Base-by-base conservation (phyloP, 2,888 invertebrate species). In the Cinara cedri region DNA sequence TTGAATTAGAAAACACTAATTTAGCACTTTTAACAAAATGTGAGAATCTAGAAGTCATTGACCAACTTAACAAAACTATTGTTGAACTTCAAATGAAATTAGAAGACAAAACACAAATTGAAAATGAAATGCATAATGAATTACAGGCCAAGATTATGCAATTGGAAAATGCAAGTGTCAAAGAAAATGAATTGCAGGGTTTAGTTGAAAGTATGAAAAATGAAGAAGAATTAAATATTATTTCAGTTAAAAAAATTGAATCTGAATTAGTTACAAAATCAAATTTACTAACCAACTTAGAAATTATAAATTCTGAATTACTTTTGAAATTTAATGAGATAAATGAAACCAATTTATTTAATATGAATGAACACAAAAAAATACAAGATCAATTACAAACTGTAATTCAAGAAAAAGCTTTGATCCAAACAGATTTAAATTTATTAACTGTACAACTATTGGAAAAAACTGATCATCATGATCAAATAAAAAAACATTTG, bases 201-300 rank as follows among this genome's bases (percentile, higher is more conserved):
- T 70, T 60, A 13, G 8, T 78, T 26, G 49, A 49, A n/a, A 68
- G 21, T 21, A 68, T 78, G 78, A 60, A 78, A n/a, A 60, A 70
- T n/a, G 68, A 68, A 34, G 16, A 68, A 3, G 26, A 60, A 51
- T 21, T 34, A 60, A 60, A 60, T 68, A 51, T 42, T 60, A 4
- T 16, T 42, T 6, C 11, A 34, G 16, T 60, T n/a, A 49, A 70
- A 21, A 10, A 78, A 49, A 49, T 34, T 13, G 60, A 44, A 14
- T 60, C 34, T 51, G 55, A 68, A 42, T 49, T 70, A 16, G 14
- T 3, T 13, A 14, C 10, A n/a, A 78, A 78, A 60, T 78, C 78
- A 16, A n/a, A 78, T 60, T 57, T 51, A 34, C 3, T 60, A 21
- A 21, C 19, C 0, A 8, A 66, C 49, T 78, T 78, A 49, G 78